These are phyloP conservation scores for Rhineura floridana DNA, from an alignment of 2,113 vertebrate genomes.

Conservation along the genomic window DNA sequence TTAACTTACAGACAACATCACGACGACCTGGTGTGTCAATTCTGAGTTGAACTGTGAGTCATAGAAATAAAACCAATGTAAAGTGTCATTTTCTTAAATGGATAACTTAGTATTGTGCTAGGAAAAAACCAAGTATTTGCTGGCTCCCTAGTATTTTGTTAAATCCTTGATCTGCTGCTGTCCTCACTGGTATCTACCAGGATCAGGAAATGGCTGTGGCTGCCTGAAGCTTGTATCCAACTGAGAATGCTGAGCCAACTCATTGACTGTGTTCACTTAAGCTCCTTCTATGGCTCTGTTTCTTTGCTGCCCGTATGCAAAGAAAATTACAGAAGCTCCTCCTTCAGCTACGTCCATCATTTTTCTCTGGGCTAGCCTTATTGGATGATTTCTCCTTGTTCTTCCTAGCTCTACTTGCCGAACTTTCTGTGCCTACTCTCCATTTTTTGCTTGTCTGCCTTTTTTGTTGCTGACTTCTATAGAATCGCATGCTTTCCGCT, in stretches of 20 bases:
- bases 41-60: not conserved
- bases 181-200: not conserved
- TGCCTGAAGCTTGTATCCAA: not conserved
- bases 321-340: not conserved
- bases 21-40: too few relatives aligned
- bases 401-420: not conserved
- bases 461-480: too few relatives aligned
- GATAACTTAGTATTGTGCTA: not conserved
- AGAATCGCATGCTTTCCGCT: too few relatives aligned
- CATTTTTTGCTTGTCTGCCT: not conserved
- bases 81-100: not conserved
- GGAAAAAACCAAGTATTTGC: not conserved
- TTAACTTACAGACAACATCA: too few relatives aligned
- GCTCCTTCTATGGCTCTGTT: not conserved
- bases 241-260: not conserved
- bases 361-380: not conserved
- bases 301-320: not conserved
- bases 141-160: not conserved
- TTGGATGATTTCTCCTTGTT: not conserved
- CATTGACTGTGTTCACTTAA: not conserved
- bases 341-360: not conserved
- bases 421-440: not conserved
- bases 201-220: not conserved
- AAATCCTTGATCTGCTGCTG: not conserved
- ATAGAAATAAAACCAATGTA: not conserved